These are phyloP conservation scores for Leptinotarsa lineolata DNA, from an alignment of 1,140 invertebrate species.

Conservation along the genomic window DNA sequence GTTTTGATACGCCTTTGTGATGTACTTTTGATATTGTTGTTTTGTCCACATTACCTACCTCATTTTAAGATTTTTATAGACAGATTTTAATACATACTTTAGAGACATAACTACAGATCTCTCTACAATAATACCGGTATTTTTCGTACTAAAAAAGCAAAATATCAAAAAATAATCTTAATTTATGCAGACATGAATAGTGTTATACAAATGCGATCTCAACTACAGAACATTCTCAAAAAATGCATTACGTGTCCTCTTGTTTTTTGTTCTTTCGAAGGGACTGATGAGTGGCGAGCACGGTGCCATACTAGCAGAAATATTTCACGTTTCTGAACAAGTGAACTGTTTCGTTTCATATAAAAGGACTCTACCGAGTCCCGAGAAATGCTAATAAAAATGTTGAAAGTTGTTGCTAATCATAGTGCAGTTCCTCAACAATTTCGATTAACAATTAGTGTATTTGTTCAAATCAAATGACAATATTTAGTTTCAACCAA, in stretches of 20 bases:
- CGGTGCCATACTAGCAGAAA: constrained; percentile 46
- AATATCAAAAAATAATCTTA: constrained; percentile 43
- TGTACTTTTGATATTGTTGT: constrained; percentile 50
- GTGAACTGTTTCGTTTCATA: constrained; percentile 28
- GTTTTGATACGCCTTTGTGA: constrained; percentile 37
- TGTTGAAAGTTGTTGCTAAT: constrained; percentile 55
- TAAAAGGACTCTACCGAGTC: constrained; percentile 46
- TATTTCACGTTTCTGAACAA: background rate
- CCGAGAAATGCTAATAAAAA: constrained; percentile 53
- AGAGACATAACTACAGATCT: constrained; percentile 40
- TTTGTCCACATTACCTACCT: constrained; percentile 48
- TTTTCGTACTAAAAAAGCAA: constrained; percentile 45
- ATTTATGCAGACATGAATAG: constrained; percentile 39
- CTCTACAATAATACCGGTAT: constrained; percentile 43
- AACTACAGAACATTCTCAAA: constrained; percentile 26
- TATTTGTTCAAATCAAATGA: too few relatives aligned
- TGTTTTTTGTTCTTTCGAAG: constrained; percentile 24
- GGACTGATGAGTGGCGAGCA: constrained; percentile 46
- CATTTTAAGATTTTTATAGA: constrained; percentile 45
- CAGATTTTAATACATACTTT: constrained; percentile 22
- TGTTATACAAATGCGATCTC: background rate
- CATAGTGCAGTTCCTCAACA: constrained; percentile 55
- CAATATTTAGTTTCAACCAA: too few relatives aligned
- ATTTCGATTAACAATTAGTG: constrained; percentile 30
- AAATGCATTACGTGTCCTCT: constrained; percentile 7